These are phyloP conservation scores for Drosophila jambulina DNA, from an alignment of 1,140 invertebrate species.

Conservation along the genomic window DNA sequence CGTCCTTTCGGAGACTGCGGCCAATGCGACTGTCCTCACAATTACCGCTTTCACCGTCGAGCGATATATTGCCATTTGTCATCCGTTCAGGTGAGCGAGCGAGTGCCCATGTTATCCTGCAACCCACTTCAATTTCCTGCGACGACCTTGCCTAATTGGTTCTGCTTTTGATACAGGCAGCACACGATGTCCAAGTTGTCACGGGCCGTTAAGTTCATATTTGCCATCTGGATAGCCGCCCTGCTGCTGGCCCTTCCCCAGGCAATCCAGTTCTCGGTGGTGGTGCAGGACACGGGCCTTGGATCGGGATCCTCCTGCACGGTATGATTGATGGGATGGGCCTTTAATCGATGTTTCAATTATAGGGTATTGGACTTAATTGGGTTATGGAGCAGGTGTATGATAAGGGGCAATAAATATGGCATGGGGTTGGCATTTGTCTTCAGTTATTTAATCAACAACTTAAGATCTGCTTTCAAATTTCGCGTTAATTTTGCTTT, in stretches of 20 bases:
- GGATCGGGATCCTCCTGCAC: constrained; percentile 86
- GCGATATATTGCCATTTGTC: constrained; percentile 93
- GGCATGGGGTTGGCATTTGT: not conserved
- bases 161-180: constrained; percentile 77
- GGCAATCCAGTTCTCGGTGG: constrained; percentile 90
- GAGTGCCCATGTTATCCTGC: not conserved
- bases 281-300: constrained; percentile 67
- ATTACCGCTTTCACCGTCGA: constrained; percentile 95
- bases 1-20: constrained; percentile 92
- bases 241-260: constrained; percentile 92
- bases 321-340: constrained; percentile 63
- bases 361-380: constrained; percentile 12
- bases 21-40: constrained; percentile 96
- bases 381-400: not conserved
- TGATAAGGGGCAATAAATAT: not conserved
- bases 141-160: constrained; percentile 43
- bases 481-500: not conserved
- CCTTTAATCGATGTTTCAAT: constrained; percentile 7
- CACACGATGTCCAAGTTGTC: constrained; percentile 95
- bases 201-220: constrained; percentile 90
- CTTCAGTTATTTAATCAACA: not conserved
- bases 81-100: constrained; percentile 88
- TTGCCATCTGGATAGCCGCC: constrained; percentile 90
- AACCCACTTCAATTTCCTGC: constrained; percentile 2
- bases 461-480: not conserved